Evolutionary conservation across 1,140 invertebrate species (phyloP).

Genomic region (Cephus cinctus): DNA sequence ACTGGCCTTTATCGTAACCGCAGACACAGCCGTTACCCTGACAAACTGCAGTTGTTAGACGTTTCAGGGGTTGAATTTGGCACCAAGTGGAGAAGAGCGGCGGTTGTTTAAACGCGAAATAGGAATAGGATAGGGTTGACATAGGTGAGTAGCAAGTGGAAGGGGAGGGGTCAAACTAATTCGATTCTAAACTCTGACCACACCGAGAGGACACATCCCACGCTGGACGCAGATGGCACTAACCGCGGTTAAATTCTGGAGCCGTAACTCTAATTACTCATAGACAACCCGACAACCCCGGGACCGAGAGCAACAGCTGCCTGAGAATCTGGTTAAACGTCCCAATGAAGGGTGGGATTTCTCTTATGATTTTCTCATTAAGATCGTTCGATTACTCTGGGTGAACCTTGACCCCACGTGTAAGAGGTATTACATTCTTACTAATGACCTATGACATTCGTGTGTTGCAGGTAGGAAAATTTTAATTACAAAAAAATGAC

Average conservation of each 20-base stretch:
- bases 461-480: conserved; percentile 6
- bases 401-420: too few species aligned
- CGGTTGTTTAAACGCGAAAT: conserved; percentile 26
- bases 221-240: conserved; percentile 55
- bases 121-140: conserved; percentile 32
- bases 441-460: too few species aligned
- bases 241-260: conserved; percentile 57
- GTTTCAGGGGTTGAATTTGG: too few species aligned
- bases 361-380: not conserved
- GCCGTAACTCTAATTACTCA: conserved; percentile 58
- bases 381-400: conserved; percentile 1
- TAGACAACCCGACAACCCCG: conserved; percentile 49
- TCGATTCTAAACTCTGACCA: conserved; percentile 59
- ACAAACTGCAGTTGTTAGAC: conserved; percentile 7
- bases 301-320: conserved; percentile 50
- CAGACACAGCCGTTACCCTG: conserved; percentile 34
- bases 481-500: conserved; percentile 42
- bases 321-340: conserved; percentile 51
- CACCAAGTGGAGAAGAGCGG: conserved; percentile 9
- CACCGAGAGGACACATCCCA: conserved; percentile 33
- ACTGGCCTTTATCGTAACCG: conserved; percentile 37
- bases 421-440: too few species aligned
- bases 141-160: conserved; percentile 11
- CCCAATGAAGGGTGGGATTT: conserved; percentile 2
- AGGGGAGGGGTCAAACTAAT: conserved; percentile 53